Evolutionary conservation across 2,888 invertebrate species (phyloP), one percentile per base, ranked within the genome.

Genomic region (Diaphora mendica): DNA sequence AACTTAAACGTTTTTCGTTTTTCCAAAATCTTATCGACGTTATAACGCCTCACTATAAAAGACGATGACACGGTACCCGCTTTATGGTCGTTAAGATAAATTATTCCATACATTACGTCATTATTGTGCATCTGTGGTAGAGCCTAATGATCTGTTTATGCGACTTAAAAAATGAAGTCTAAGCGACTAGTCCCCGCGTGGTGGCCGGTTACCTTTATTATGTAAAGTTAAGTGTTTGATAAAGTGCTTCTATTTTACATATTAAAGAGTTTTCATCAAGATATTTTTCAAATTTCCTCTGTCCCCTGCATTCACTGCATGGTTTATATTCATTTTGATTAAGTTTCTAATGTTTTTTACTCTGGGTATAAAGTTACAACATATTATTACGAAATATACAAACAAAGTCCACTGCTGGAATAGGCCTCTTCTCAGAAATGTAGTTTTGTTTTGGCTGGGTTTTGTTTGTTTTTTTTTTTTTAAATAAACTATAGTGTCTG

Each of bases 41-140:
- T 26, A 23, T n/a, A 11, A 30, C 42, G 33, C 78, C 4, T 67
- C 75, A 71, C 73, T 82, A 79, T 70, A 59, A 39, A 20, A 65
- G 11, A 4, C 64, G 26, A 51, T 23, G 23, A 51, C 17, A 44
- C 42, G 62, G 44, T 67, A 68, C 35, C 48, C 77, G 65, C 74
- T 70, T 55, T 51, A 55, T 17, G 74, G 72, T 77, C 71, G 64
- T 79, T 72, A 72, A 74, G 72, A 80, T 73, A 71, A 64, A 77
- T 73, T 69, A 64, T 68, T 59, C 26, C 66, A 74, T 75, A 66
- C 44, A 64, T 82, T 74, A 78, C 65, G 39, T 79, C 69, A 30
- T 73, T 65, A 76, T 82, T 74, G 73, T 68, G 67, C 33, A 73
- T 78, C 67, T 74, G 73, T 79, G 73, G 76, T 65, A 35, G 42